These are phyloP conservation scores for Liparis tanakae DNA, from an alignment of 2,797 vertebrate genomes.

Conservation along the genomic window DNA sequence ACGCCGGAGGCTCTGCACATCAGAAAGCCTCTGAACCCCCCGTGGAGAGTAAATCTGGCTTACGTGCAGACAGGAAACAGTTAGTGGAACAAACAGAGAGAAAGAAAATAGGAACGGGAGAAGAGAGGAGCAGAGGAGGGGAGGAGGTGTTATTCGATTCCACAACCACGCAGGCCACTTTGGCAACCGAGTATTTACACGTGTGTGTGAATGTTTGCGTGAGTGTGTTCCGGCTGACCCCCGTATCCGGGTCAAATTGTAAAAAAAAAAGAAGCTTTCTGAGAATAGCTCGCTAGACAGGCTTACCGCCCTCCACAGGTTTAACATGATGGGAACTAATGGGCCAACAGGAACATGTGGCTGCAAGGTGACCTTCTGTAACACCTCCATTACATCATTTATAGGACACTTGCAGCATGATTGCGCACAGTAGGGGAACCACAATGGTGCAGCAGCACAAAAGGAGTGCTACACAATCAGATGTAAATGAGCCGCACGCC, in stretches of 20 bases:
- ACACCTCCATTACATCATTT: conserved; percentile 22
- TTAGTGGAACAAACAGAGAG: conserved; percentile 58
- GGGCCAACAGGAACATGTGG: conserved; percentile 36
- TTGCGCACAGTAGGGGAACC: neutral
- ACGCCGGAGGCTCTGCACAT: neutral
- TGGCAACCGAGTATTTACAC: conserved; percentile 58
- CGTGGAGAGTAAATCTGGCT: conserved; percentile 43
- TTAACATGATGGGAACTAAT: conserved; percentile 42
- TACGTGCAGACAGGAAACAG: conserved; percentile 57
- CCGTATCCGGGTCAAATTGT: conserved; percentile 56
- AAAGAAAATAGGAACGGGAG: conserved; percentile 45
- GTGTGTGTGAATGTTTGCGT: conserved; percentile 34
- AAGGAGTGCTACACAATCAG: neutral
- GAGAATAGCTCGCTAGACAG: conserved; percentile 61
- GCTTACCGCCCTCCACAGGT: conserved; percentile 24
- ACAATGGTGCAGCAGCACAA: neutral
- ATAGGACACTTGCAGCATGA: conserved; percentile 7
- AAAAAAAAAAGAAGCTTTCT: conserved; percentile 70
- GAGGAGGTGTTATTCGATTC: conserved; percentile 56
- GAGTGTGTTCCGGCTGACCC: conserved; percentile 52
- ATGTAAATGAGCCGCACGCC: neutral
- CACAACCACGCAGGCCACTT: conserved; percentile 42
- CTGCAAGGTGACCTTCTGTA: conserved; percentile 41
- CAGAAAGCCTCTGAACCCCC: conserved; percentile 30
- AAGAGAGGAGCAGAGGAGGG: conserved; percentile 17